Conservation (phyloP, 2,797 vertebrate genomes). For the Arrhamphus sclerolepis region DNA sequence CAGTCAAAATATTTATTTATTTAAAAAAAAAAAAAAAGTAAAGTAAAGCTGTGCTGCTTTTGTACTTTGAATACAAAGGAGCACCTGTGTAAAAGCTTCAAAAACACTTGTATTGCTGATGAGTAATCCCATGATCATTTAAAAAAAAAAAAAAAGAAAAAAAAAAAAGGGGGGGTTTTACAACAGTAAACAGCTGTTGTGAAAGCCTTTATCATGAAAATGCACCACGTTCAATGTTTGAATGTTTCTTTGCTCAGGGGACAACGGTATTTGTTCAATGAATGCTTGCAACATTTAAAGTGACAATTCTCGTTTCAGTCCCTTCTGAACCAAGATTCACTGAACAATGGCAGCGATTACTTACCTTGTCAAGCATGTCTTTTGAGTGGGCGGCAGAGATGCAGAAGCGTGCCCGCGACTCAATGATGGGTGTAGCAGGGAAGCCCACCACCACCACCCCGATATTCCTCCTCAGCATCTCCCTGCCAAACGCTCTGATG, state of each 20-base stretch:
- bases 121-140: too few species aligned
- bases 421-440: conserved; percentile 95
- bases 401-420: conserved; percentile 94
- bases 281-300: too few species aligned
- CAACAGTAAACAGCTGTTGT: too few species aligned
- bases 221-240: too few species aligned
- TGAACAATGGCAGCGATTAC: background rate
- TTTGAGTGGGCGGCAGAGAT: conserved; percentile 92
- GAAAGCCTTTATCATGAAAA: too few species aligned
- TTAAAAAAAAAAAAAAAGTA: too few species aligned
- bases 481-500: conserved; percentile 90
- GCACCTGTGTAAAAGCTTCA: too few species aligned
- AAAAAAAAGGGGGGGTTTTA: too few species aligned
- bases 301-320: background rate
- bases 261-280: too few species aligned
- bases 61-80: background rate
- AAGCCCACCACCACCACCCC: conserved; percentile 96
- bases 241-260: too few species aligned
- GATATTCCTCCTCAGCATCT: conserved; percentile 94
- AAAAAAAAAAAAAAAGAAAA: too few species aligned
- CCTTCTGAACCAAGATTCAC: background rate
- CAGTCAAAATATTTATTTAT: background rate
- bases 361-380: conserved; percentile 90
- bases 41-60: background rate
- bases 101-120: too few species aligned